phyloP scores from a whole-genome alignment of 2,113 vertebrate genomes.

The Limanda limanda region DNA sequence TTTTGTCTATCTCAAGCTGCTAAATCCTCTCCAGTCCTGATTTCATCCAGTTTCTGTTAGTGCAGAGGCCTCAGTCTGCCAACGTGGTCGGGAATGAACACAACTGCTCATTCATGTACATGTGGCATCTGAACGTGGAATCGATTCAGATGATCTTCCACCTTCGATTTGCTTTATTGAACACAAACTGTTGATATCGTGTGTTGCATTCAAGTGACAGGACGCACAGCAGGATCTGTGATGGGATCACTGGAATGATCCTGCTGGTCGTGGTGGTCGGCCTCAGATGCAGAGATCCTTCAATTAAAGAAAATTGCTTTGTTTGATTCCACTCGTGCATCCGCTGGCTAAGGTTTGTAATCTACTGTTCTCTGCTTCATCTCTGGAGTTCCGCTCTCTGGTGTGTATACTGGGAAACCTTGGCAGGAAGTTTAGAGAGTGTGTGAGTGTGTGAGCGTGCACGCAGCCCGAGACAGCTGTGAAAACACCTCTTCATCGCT shows the following conservation, averaged over 20 bases:
- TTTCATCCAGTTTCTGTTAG: neutral
- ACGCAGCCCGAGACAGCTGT: slow-evolving; percentile 59
- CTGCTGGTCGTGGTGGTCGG: too few relatives aligned
- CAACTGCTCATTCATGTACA: neutral
- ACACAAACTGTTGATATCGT: neutral
- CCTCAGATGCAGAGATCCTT: neutral
- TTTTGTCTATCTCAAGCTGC: neutral
- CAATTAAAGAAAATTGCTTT: neutral
- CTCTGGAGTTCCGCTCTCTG: slow-evolving; percentile 37
- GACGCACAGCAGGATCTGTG: neutral
- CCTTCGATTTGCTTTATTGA: too few relatives aligned
- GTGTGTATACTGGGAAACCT: slow-evolving; percentile 47
- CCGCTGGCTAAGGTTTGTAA: slow-evolving; percentile 7
- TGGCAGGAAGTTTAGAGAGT: slow-evolving; percentile 47
- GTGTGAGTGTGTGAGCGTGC: slow-evolving; percentile 21
- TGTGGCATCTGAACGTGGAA: neutral
- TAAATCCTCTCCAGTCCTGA: too few relatives aligned
- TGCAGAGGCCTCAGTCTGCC: neutral
- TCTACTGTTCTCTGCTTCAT: slow-evolving; percentile 11
- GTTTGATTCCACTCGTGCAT: slow-evolving; percentile 14
- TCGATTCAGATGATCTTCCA: neutral
- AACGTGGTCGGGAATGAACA: neutral
- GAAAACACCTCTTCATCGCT: slow-evolving; percentile 54
- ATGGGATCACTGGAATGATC: too few relatives aligned
- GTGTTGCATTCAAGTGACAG: neutral